Percentiles rank a stretch among this genome's conserved stretches.
Conservation (phyloP, 2,113 vertebrate species). For the Sigmodon hispidus region DNA sequence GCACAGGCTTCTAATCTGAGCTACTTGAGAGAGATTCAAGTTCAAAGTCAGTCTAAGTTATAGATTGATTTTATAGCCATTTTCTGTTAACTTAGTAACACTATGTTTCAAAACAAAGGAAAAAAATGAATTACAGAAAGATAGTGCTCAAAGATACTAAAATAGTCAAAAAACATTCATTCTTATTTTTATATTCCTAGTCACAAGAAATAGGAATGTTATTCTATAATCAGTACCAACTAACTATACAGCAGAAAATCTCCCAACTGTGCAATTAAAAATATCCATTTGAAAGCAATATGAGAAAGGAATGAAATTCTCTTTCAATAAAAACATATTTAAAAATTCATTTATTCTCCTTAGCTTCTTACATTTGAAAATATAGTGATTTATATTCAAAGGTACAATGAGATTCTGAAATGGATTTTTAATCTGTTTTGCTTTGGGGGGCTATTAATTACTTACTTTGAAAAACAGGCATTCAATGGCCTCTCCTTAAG, state of each 20-base stretch:
- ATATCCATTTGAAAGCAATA: neutral
- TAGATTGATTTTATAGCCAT: neutral
- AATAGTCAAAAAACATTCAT: neutral
- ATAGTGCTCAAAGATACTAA: neutral
- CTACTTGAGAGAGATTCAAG: neutral
- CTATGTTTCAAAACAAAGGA: neutral
- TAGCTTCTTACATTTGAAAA: neutral
- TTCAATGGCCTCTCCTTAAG: constrained; percentile 31
- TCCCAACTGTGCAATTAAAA: constrained; percentile 22
- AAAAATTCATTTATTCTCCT: constrained; percentile 32
- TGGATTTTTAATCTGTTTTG: neutral
- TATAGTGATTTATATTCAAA: neutral
- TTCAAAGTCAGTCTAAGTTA: neutral
- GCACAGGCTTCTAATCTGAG: neutral
- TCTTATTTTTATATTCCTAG: neutral
- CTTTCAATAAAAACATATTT: neutral
- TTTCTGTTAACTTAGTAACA: neutral
- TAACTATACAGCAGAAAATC: neutral
- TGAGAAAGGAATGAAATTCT: neutral
- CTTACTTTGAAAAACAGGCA: constrained; percentile 8
- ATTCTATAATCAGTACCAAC: neutral
- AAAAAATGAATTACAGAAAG: neutral
- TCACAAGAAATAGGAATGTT: neutral
- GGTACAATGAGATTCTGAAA: constrained; percentile 51
- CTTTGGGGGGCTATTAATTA: neutral